Conservation (phyloP, 1,140 invertebrate species). For the Oreohelix idahoensis region DNA sequence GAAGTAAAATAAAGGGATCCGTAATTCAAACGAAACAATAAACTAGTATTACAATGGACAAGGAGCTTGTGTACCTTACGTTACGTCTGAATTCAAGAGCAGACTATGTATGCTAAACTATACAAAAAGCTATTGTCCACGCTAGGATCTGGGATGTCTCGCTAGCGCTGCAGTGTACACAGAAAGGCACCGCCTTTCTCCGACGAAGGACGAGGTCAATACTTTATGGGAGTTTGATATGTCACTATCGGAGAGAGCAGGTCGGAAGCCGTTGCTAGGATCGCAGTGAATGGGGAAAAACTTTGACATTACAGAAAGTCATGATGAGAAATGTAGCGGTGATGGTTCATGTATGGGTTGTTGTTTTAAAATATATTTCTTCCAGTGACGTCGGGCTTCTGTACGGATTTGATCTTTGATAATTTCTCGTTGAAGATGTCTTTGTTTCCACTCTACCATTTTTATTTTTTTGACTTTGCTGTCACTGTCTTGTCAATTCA, state of each 20-base stretch:
- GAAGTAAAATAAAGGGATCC: too few species aligned
- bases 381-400: background rate
- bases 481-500: too few species aligned
- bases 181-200: background rate
- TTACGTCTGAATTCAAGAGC: too few species aligned
- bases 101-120: too few species aligned
- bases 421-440: background rate
- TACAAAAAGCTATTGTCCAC: background rate
- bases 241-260: background rate
- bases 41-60: too few species aligned
- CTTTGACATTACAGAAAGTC: background rate
- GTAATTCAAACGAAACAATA: too few species aligned
- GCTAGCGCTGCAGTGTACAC: background rate
- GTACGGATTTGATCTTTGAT: background rate
- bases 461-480: background rate
- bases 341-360: background rate
- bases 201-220: background rate
- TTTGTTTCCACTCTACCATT: background rate
- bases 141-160: background rate
- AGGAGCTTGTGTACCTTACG: too few species aligned
- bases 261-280: background rate
- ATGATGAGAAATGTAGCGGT: background rate
- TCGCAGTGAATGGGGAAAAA: background rate
- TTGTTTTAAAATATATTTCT: background rate
- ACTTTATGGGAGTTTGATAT: background rate